phyloP scores from a whole-genome alignment of 2,888 invertebrate species.

The Sphecodes monilicornis region DNA sequence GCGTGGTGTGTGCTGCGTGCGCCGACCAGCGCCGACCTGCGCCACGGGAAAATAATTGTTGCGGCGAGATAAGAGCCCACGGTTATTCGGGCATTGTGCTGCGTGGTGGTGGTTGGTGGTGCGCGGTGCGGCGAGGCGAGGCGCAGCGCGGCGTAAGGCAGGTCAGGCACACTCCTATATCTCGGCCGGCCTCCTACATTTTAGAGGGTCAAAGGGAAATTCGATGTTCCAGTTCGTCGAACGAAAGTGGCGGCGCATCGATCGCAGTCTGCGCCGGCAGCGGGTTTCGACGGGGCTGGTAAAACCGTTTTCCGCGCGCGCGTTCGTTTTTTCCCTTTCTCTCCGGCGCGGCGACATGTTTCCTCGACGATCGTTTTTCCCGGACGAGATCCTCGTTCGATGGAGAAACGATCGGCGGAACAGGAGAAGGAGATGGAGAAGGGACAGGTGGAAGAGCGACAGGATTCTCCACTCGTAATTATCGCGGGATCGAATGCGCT shows the following conservation, averaged over 20 bases:
- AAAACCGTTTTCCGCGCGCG: background rate
- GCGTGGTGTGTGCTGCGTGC: constrained; percentile 11
- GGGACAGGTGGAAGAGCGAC: background rate
- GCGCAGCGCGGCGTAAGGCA: constrained; percentile 62
- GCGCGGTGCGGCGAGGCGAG: background rate
- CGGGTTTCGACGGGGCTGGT: background rate
- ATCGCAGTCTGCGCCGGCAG: background rate
- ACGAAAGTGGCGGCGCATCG: background rate
- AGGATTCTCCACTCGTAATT: background rate
- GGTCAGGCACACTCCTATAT: constrained; percentile 63
- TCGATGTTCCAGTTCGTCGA: constrained; percentile 18
- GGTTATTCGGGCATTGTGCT: constrained; percentile 69
- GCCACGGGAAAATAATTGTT: constrained; percentile 60
- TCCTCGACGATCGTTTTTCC: too few relatives aligned
- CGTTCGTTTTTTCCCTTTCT: background rate
- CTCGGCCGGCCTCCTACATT: constrained; percentile 44
- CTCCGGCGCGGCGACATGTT: too few relatives aligned
- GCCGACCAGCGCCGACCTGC: constrained; percentile 39
- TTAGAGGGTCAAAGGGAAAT: constrained; percentile 24
- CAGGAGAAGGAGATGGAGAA: too few relatives aligned
- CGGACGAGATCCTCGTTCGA: too few relatives aligned
- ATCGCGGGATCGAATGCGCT: background rate
- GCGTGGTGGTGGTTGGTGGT: background rate
- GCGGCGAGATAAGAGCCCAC: constrained; percentile 61
- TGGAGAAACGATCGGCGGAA: background rate